These are phyloP conservation scores for Trachops cirrhosus DNA, from an alignment of 2,797 vertebrate species.

Conservation along the genomic window DNA sequence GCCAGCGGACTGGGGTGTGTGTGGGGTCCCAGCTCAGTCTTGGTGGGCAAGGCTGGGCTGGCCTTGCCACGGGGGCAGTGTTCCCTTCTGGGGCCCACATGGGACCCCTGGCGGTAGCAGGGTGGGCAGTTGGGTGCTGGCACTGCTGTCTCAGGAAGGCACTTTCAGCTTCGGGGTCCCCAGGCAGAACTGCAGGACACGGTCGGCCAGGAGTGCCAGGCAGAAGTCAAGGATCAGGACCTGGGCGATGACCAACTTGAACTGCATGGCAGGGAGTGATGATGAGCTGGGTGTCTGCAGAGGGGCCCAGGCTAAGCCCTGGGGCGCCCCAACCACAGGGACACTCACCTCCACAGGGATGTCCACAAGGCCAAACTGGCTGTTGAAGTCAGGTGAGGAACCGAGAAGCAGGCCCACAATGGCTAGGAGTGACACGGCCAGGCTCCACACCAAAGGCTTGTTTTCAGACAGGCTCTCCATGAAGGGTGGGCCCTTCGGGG, in stretches of 20 bases:
- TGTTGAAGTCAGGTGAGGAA: constrained; percentile 95
- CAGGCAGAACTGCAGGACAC: constrained; percentile 92
- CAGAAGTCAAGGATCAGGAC: constrained; percentile 94
- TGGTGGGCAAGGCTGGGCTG: neutral
- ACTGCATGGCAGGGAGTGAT: constrained; percentile 81
- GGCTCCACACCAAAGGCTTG: constrained; percentile 94
- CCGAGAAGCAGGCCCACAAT: constrained; percentile 92
- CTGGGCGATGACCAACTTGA: constrained; percentile 93
- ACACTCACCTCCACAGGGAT: constrained; percentile 92
- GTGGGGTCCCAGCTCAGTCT: constrained; percentile 60
- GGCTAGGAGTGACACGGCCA: constrained; percentile 90
- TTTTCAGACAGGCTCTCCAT: constrained; percentile 98
- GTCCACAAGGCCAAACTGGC: constrained; percentile 96
- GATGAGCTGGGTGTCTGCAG: neutral
- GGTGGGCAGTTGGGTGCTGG: constrained; percentile 68
- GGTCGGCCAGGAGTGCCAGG: constrained; percentile 90
- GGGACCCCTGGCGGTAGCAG: neutral
- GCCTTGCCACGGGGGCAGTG: neutral
- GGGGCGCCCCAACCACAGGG: neutral
- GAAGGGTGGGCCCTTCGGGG: constrained; percentile 92
- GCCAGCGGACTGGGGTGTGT: neutral
- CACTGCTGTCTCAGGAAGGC: constrained; percentile 89
- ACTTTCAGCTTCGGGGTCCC: constrained; percentile 93
- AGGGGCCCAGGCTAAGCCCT: neutral
- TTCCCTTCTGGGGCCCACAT: constrained; percentile 24